A percentile compares a stretch with the other conserved stretches of the same genome.
These are phyloP conservation scores for Ips typographus DNA, from an alignment of 1,140 invertebrate genomes.

Conservation along the genomic window DNA sequence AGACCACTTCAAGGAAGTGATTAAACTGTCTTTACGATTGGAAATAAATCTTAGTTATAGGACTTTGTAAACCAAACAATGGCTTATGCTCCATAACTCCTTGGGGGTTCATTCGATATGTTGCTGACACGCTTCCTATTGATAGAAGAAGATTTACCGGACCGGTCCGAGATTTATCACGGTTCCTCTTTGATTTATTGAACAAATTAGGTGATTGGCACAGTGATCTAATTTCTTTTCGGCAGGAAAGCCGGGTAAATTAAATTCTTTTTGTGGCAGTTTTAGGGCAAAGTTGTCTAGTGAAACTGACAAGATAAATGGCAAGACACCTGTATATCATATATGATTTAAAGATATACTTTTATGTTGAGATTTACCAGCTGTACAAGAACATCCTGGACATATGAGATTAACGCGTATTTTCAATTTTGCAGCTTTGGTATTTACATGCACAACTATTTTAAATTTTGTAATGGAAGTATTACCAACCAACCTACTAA, in stretches of 20 bases:
- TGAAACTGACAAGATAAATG: too few species aligned
- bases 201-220: conserved; percentile 8
- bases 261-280: background rate
- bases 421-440: too few species aligned
- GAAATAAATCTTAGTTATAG: conserved; percentile 18
- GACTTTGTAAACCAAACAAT: conserved; percentile 17
- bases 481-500: too few species aligned
- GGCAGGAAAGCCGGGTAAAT: background rate
- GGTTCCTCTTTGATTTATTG: conserved; percentile 1
- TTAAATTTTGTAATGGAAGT: too few species aligned
- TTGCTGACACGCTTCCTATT: background rate
- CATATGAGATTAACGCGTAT: too few species aligned
- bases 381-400: too few species aligned
- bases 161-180: background rate
- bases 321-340: too few species aligned
- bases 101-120: conserved; percentile 15
- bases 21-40: conserved; percentile 21
- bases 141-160: conserved; percentile 4
- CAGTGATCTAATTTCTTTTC: conserved; percentile 4
- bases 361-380: too few species aligned
- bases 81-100: conserved; percentile 14
- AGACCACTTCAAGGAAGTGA: conserved; percentile 9
- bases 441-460: too few species aligned
- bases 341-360: too few species aligned
- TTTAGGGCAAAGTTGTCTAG: too few species aligned